These are phyloP conservation scores for Meiosimyza decipiens DNA, from an alignment of 2,888 invertebrate species.

Conservation along the genomic window DNA sequence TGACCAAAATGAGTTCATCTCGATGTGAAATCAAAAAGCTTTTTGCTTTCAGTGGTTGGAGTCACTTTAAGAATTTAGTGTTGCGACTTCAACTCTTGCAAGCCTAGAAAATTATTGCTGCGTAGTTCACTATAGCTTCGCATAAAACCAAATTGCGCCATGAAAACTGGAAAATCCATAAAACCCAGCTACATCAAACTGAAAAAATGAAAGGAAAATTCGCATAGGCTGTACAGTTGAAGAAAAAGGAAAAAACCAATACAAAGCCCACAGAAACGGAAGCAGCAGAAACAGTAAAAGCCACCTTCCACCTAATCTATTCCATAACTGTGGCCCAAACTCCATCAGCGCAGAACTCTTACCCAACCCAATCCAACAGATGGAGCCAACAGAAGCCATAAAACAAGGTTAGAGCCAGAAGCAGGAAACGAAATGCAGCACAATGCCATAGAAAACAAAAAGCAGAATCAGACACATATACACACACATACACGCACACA, in stretches of 20 bases:
- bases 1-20: no score
- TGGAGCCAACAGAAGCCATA: conserved; percentile 12
- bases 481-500: background rate
- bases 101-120: background rate
- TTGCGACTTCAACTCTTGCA: no score
- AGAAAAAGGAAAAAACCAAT: no score
- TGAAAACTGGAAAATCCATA: background rate
- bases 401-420: conserved; percentile 12
- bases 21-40: no score
- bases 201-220: background rate
- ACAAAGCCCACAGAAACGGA: no score
- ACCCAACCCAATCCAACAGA: no score
- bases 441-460: conserved; percentile 35
- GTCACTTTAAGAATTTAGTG: no score
- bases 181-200: conserved; percentile 3
- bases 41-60: no score
- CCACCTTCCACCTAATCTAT: no score
- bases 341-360: no score
- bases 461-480: background rate
- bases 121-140: background rate
- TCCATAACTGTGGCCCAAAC: no score
- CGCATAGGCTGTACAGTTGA: background rate
- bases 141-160: conserved; percentile 6
- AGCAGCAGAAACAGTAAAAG: no score
- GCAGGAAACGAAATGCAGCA: conserved; percentile 15